These are phyloP conservation scores for Andrena trimmerana DNA, from an alignment of 2,888 invertebrate species.

Conservation along the genomic window DNA sequence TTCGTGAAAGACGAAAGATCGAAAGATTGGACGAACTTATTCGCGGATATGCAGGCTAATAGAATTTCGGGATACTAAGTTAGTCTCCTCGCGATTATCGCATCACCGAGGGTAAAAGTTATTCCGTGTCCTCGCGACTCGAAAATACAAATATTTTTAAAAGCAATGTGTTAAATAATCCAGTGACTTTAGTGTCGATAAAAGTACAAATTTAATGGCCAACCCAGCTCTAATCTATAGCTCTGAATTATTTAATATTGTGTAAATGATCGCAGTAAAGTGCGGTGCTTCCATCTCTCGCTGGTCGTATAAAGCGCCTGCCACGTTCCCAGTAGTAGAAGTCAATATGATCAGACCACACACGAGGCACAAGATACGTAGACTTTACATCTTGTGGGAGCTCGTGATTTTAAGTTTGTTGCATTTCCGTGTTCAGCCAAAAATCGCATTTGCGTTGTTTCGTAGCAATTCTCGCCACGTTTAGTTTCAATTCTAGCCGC, in stretches of 20 bases:
- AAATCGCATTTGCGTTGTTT: no score
- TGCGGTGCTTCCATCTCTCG: slow-evolving; percentile 59
- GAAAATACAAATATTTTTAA: not conserved
- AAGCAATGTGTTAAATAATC: not conserved
- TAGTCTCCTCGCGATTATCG: not conserved
- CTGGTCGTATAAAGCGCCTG: not conserved
- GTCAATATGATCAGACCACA: slow-evolving; percentile 13
- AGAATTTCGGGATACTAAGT: not conserved
- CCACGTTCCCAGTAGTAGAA: slow-evolving; percentile 42
- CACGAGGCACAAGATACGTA: no score
- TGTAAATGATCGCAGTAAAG: slow-evolving; percentile 6
- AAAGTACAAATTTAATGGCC: not conserved
- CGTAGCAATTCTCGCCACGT: no score
- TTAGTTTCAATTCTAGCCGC: no score
- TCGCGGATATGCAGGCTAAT: not conserved
- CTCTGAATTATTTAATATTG: not conserved
- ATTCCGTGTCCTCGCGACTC: not conserved
- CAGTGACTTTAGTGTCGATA: not conserved
- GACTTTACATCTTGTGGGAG: no score
- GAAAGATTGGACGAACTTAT: not conserved
- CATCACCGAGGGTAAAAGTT: not conserved
- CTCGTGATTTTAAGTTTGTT: no score
- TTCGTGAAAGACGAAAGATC: not conserved
- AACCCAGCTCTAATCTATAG: not conserved
- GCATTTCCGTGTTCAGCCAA: no score